A percentile compares a stretch with the other conserved stretches of the same genome.
These are phyloP conservation scores for Cherax quadricarinatus DNA, from an alignment of 1,140 invertebrate genomes.

Conservation along the genomic window DNA sequence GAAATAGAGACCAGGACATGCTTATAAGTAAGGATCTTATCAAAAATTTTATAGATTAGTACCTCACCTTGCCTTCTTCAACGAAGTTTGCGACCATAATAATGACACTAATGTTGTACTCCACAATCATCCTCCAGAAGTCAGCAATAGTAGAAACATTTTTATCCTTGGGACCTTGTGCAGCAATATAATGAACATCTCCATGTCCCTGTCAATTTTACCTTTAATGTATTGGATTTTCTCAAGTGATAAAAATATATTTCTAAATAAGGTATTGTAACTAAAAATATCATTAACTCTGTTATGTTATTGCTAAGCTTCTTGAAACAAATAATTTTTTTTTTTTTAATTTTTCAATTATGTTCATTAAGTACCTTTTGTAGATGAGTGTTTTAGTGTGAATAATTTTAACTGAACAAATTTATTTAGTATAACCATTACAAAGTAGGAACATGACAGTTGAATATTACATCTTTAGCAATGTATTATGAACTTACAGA, in stretches of 20 bases:
- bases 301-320: too few species aligned
- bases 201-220: constrained; percentile 26
- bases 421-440: neutral
- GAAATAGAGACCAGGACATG: too few species aligned
- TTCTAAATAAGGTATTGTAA: too few species aligned
- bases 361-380: too few species aligned
- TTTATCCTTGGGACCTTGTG: constrained; percentile 51
- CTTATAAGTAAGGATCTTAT: too few species aligned
- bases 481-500: constrained; percentile 10
- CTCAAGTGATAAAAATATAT: too few species aligned
- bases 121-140: constrained; percentile 55
- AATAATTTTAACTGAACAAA: too few species aligned
- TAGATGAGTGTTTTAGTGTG: too few species aligned
- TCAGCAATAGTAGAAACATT: constrained; percentile 44
- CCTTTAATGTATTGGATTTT: too few species aligned
- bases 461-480: neutral
- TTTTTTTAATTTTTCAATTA: too few species aligned
- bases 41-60: neutral
- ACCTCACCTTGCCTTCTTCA: constrained; percentile 49
- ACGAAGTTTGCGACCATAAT: constrained; percentile 54
- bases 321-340: too few species aligned
- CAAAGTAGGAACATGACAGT: neutral
- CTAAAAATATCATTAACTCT: too few species aligned
- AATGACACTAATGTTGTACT: constrained; percentile 36
- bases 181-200: constrained; percentile 38